A percentile compares a stretch with the other conserved stretches of the same genome.
Conservation (phyloP, 2,113 vertebrate species). For the Vicugna pacos region DNA sequence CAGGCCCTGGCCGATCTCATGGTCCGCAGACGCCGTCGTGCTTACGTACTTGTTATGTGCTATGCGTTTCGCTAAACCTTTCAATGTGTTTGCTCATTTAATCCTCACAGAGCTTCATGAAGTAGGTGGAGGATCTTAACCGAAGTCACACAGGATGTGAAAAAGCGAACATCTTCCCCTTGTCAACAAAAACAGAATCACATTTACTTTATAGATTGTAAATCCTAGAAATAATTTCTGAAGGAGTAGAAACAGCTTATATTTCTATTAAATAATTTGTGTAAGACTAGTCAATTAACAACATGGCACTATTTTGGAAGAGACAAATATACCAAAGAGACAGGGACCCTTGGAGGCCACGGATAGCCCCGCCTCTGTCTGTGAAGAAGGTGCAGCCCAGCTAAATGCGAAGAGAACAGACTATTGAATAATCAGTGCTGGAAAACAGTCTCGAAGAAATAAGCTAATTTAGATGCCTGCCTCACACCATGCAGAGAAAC, state of each 20-base stretch:
- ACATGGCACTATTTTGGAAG: too few species aligned
- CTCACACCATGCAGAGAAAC: background rate
- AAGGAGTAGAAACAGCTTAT: background rate
- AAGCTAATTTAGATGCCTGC: background rate
- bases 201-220: background rate
- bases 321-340: fast-evolving
- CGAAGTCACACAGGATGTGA: fast-evolving
- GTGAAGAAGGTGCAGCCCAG: too few species aligned
- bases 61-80: background rate
- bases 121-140: background rate
- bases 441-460: background rate
- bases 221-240: background rate
- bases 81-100: background rate
- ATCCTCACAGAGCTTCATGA: background rate
- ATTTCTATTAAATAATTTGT: background rate
- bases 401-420: background rate
- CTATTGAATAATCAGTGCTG: background rate
- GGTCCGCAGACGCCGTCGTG: background rate
- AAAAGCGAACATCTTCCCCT: background rate
- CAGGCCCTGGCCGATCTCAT: background rate
- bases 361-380: fast-evolving
- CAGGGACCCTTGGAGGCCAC: too few species aligned
- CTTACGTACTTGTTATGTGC: fast-evolving
- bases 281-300: background rate
- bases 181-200: background rate